Evolutionary conservation across 2,113 vertebrate genomes (phyloP).

Genomic region (Euleptes europaea): DNA sequence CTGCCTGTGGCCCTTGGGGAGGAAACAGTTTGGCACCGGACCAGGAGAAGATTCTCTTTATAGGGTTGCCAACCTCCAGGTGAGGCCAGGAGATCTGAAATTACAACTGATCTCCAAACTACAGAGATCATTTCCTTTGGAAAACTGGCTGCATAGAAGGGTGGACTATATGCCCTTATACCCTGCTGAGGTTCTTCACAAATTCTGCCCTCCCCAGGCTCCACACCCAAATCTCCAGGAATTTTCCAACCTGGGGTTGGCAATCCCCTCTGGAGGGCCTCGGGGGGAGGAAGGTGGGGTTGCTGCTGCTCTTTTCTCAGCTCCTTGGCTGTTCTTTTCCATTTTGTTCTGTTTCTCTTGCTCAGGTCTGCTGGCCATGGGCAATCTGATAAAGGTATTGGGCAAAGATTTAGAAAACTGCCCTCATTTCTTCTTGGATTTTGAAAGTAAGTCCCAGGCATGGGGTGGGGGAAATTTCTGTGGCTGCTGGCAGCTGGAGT

Average conservation of each 20-base stretch:
- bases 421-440: slow-evolving; percentile 99
- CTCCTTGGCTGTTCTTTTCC: slow-evolving; percentile 32
- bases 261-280: not conserved
- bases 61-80: too few species aligned
- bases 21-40: too few species aligned
- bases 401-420: slow-evolving; percentile 98
- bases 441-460: slow-evolving; percentile 91
- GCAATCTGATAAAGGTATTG: slow-evolving; percentile 98
- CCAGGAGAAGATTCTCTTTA: too few species aligned
- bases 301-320: not conserved
- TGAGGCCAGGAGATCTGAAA: too few species aligned
- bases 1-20: too few species aligned
- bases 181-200: too few species aligned
- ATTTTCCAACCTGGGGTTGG: accelerated
- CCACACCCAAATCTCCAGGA: not conserved
- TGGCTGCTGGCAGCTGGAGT: not conserved
- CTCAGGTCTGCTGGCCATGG: slow-evolving; percentile 93
- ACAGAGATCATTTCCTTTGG: too few species aligned
- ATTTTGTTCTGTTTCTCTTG: slow-evolving; percentile 79
- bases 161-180: too few species aligned
- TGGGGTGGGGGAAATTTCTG: not conserved
- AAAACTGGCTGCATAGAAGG: too few species aligned
- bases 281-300: accelerated
- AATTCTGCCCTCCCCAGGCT: not conserved
- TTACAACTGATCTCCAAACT: too few species aligned